Conservation (phyloP, 2,797 vertebrate species). For the Trachops cirrhosus region DNA sequence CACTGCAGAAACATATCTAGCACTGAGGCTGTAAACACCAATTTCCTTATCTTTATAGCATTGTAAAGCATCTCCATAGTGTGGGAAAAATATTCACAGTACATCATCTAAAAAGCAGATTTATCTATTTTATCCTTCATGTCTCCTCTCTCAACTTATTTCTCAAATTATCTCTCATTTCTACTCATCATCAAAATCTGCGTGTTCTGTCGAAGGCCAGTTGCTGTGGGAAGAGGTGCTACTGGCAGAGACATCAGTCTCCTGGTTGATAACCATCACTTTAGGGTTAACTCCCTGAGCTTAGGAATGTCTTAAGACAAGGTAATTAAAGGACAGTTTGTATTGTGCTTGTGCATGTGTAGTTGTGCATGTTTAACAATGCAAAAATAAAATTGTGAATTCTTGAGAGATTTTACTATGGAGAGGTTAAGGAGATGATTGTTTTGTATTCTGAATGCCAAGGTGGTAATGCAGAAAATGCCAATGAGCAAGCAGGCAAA, state of each 20-base stretch:
- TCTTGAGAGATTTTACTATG: neutral
- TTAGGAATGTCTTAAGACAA: constrained; percentile 29
- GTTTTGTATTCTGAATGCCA: neutral
- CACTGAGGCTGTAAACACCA: constrained; percentile 16
- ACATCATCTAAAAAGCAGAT: constrained; percentile 22
- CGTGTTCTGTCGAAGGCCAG: neutral
- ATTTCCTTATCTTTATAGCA: constrained; percentile 43
- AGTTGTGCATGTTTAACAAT: neutral
- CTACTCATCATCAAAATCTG: constrained; percentile 23
- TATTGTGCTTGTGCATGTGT: neutral
- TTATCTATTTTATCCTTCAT: constrained; percentile 23
- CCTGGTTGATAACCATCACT: neutral
- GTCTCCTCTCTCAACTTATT: constrained; percentile 8
- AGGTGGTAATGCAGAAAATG: constrained; percentile 23
- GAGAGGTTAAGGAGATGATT: constrained; percentile 13
- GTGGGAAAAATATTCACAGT: constrained; percentile 10
- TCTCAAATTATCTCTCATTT: constrained; percentile 47
- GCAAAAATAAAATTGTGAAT: constrained; percentile 48
- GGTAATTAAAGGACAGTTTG: constrained; percentile 9
- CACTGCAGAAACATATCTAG: constrained; percentile 60
- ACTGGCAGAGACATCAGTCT: neutral
- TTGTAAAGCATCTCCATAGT: neutral
- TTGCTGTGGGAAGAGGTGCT: neutral
- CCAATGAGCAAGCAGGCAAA: constrained; percentile 21
- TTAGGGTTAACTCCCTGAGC: constrained; percentile 14